Evolutionary conservation across 2,113 vertebrate genomes (phyloP).

Genomic region (Calcarius ornatus): DNA sequence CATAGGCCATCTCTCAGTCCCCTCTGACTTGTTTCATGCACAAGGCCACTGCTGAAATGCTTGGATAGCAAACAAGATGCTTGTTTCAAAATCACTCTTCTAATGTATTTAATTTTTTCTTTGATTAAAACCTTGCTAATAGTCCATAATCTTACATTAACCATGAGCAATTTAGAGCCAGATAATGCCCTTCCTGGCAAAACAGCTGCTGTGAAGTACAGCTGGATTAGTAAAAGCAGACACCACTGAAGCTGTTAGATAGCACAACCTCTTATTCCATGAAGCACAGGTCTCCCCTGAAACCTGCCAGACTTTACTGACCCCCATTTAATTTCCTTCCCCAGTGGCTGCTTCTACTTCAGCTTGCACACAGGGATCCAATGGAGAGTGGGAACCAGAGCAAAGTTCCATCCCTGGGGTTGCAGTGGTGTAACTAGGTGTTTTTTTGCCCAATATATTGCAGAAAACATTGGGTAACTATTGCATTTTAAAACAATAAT

Average conservation of each 20-base stretch:
- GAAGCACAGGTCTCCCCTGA: neutral
- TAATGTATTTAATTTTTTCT: neutral
- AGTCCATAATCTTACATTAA: neutral
- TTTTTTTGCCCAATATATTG: neutral
- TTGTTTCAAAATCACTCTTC: neutral
- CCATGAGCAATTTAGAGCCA: neutral
- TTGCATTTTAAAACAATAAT: neutral
- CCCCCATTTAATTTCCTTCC: neutral
- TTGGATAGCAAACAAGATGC: neutral
- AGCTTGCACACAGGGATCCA: neutral
- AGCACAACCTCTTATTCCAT: neutral
- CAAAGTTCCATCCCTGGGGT: neutral
- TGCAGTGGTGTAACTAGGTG: neutral
- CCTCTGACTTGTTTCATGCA: neutral
- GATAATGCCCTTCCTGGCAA: neutral
- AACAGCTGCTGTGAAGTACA: neutral
- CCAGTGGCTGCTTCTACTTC: neutral
- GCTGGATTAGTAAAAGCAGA: conserved; percentile 7
- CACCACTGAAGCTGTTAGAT: neutral
- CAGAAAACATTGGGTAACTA: neutral
- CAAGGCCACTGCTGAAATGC: neutral
- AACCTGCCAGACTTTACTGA: neutral
- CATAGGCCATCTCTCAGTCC: neutral
- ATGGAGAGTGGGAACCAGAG: neutral
- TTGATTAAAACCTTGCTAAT: neutral